Evolutionary conservation across 23 tunicate genomes (phyloP), one percentile per base, ranked within the genome.

Genomic region (Phallusia fumigata): DNA sequence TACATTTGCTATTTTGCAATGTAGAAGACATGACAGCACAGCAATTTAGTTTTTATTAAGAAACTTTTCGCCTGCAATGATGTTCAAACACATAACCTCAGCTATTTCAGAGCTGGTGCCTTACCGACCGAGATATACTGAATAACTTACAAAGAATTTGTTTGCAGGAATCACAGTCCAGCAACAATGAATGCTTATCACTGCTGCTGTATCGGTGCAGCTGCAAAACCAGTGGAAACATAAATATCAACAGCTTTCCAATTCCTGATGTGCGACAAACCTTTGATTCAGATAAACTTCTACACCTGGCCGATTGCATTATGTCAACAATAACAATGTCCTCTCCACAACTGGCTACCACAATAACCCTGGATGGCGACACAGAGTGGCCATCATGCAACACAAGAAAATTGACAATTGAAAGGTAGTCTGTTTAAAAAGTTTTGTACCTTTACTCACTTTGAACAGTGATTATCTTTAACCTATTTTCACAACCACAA

Each of bases 121-220:
- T n/a, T n/a, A n/a, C n/a, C n/a, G n/a, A n/a, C n/a, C n/a, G n/a
- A n/a, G n/a, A n/a, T n/a, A n/a, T n/a, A n/a, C n/a, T n/a, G n/a
- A n/a, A n/a, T n/a, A n/a, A 58, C 28, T 58, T 21, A 58, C 13
- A 11, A 21, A 16, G 16, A 31, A 33, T 75, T 30, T 47, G 30
- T 35, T 76, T 78, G 13, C 76, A 92, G 97, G 76, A 82, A 33
- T 73, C 91, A 24, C 81, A 80, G 51, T 40, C 80, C 21, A 87
- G 92, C 79, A 92, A 87, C 83, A 92, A 92, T 47, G 97, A 87
- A 75, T 84, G 97, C 64, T 49, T 92, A 0, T 80, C 91, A 11
- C 74, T 92, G 35, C 86, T 92, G 36, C 50, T 92, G 5, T 76
- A 87, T 69, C 97, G 97, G 45, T 92, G 97, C 73, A 83, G 92